A percentile compares a stretch with the other conserved stretches of the same genome.
phyloP scores from a whole-genome alignment of 2,113 vertebrate genomes.

The Phoxinus phoxinus region DNA sequence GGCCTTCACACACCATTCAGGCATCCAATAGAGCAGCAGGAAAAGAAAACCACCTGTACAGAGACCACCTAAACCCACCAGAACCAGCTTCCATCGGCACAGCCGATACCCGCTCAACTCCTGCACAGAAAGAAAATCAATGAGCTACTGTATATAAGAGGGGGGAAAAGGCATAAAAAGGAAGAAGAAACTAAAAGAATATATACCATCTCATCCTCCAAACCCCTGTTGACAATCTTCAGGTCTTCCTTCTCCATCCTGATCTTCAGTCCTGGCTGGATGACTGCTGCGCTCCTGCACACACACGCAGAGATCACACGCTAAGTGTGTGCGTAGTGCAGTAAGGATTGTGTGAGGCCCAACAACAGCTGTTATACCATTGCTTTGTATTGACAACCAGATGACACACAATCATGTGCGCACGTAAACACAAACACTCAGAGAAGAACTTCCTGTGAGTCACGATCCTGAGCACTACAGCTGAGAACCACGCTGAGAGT shows the following conservation, averaged over 20 bases:
- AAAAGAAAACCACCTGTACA: constrained; percentile 94
- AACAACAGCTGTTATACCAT: constrained; percentile 45
- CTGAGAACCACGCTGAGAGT: constrained; percentile 26
- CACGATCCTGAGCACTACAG: constrained; percentile 22
- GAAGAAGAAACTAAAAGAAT: background rate
- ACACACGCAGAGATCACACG: constrained; percentile 32
- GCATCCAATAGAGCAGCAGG: constrained; percentile 98
- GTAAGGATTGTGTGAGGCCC: background rate
- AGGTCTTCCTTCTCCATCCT: constrained; percentile 93
- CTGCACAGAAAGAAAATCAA: constrained; percentile 67
- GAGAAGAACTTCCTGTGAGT: constrained; percentile 1
- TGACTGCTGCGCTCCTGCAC: constrained; percentile 66
- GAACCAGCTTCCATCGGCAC: constrained; percentile 88
- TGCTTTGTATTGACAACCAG: constrained; percentile 18
- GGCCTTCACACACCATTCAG: constrained; percentile 94
- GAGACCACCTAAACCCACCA: constrained; percentile 85
- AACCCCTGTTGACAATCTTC: constrained; percentile 87
- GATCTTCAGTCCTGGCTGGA: constrained; percentile 60
- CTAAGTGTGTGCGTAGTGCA: background rate
- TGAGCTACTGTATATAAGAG: background rate
- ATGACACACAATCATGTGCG: constrained; percentile 17
- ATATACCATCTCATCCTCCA: constrained; percentile 96
- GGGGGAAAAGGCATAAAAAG: background rate
- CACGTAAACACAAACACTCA: constrained; percentile 17
- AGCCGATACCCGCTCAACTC: constrained; percentile 89